phyloP scores from a whole-genome alignment of 2,113 vertebrate species.

The Turdus rufiventris region DNA sequence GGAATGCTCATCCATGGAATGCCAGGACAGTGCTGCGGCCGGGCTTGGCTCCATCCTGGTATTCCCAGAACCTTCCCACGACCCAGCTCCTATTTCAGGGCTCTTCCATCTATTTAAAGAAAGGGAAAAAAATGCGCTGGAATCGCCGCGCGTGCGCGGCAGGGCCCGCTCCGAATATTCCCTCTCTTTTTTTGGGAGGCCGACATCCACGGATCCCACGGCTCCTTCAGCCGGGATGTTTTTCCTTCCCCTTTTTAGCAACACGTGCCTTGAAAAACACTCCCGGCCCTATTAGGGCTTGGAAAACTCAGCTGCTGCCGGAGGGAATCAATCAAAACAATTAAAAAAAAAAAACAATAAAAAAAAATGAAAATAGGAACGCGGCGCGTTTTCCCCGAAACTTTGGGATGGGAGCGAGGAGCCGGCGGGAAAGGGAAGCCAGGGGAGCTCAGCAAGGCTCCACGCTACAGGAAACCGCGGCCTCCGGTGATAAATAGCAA shows the following conservation, averaged over 20 bases:
- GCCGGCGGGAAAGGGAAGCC: background rate
- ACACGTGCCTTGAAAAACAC: background rate
- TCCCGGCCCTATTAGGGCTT: conserved; percentile 43
- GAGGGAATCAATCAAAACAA: background rate
- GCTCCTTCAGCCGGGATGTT: background rate
- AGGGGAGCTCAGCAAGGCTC: background rate
- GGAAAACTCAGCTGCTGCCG: background rate
- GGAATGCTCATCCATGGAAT: fast-evolving
- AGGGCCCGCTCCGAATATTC: background rate
- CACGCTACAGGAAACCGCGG: conserved; percentile 70
- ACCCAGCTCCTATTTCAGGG: conserved; percentile 68
- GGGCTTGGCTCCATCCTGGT: conserved; percentile 1
- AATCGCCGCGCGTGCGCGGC: background rate
- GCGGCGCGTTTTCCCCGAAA: background rate
- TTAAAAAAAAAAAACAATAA: background rate
- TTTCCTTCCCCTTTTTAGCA: background rate
- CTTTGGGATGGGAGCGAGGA: background rate
- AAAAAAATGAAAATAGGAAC: background rate
- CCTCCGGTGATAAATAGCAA: conserved; percentile 76
- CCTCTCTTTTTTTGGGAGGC: conserved; percentile 3
- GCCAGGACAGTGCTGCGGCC: fast-evolving
- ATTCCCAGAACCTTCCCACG: conserved; percentile 70
- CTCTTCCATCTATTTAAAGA: conserved; percentile 70
- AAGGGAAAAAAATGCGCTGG: conserved; percentile 10
- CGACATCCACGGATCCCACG: background rate